phyloP scores from a whole-genome alignment of 2,113 vertebrate genomes.

The Cavia porcellus region DNA sequence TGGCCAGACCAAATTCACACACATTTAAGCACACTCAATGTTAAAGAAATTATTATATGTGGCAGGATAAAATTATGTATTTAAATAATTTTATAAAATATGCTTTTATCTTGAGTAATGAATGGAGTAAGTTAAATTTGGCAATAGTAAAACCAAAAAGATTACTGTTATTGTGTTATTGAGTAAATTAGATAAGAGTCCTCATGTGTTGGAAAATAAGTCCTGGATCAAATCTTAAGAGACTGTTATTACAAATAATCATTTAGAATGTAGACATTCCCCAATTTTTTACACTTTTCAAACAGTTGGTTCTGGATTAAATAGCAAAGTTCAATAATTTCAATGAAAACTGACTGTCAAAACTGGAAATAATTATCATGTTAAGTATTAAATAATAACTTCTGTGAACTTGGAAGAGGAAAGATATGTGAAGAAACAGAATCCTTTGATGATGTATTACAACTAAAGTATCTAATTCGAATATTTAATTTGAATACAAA shows the following conservation, averaged over 20 bases:
- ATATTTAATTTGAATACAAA: background rate
- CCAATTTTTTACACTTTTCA: background rate
- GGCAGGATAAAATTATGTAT: background rate
- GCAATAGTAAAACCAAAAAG: background rate
- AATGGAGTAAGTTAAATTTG: background rate
- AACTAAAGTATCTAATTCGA: background rate
- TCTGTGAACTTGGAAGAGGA: background rate
- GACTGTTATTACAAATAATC: background rate
- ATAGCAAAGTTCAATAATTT: background rate
- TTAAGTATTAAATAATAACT: background rate
- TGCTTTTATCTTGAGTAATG: background rate
- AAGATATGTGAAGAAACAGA: background rate
- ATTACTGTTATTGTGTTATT: background rate
- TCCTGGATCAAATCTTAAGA: background rate
- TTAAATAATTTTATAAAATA: background rate
- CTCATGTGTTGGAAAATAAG: background rate
- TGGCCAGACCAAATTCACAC: background rate
- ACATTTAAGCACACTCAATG: background rate
- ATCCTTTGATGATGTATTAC: background rate
- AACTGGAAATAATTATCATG: background rate
- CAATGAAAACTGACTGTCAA: background rate
- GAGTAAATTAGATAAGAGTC: background rate
- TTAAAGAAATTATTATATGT: background rate
- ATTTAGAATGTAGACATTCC: background rate
- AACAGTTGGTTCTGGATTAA: background rate